Evolutionary conservation across 2,113 vertebrate genomes (phyloP).

Genomic region (Meriones unguiculatus): DNA sequence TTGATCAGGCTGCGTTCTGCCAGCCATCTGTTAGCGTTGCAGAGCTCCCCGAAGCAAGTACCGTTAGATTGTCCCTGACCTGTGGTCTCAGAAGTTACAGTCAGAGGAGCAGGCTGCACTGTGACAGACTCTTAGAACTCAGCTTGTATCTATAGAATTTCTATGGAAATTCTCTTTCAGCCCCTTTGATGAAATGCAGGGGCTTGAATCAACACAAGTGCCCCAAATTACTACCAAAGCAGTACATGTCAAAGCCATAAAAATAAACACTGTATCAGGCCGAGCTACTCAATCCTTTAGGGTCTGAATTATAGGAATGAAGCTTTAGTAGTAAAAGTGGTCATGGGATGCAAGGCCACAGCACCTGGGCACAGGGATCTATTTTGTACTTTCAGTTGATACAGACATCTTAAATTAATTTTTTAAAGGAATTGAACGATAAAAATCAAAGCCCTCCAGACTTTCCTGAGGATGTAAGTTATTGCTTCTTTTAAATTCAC

Average conservation of each 20-base stretch:
- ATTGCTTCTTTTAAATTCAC: conserved; percentile 28
- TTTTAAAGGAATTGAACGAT: neutral
- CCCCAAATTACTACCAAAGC: neutral
- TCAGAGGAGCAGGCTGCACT: neutral
- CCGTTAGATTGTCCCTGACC: neutral
- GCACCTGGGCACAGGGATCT: neutral
- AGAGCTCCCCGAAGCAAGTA: conserved; percentile 20
- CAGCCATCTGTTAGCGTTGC: conserved; percentile 55
- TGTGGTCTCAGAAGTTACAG: neutral
- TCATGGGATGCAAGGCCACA: neutral
- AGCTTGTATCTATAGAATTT: neutral
- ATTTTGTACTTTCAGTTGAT: neutral
- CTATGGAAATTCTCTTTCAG: neutral
- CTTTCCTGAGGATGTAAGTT: conserved; percentile 4
- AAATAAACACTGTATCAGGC: neutral
- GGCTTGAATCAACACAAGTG: neutral
- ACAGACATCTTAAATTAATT: neutral
- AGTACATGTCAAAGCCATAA: neutral
- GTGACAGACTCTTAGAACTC: neutral
- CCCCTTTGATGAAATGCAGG: neutral
- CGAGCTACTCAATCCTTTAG: neutral
- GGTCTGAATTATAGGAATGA: conserved; percentile 26
- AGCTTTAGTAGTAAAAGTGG: neutral
- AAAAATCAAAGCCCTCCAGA: conserved; percentile 50
- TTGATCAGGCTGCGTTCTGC: conserved; percentile 41